A percentile compares a stretch with the other conserved stretches of the same genome.
phyloP scores from a whole-genome alignment of 2,797 vertebrate genomes.

The Malurus splendens region DNA sequence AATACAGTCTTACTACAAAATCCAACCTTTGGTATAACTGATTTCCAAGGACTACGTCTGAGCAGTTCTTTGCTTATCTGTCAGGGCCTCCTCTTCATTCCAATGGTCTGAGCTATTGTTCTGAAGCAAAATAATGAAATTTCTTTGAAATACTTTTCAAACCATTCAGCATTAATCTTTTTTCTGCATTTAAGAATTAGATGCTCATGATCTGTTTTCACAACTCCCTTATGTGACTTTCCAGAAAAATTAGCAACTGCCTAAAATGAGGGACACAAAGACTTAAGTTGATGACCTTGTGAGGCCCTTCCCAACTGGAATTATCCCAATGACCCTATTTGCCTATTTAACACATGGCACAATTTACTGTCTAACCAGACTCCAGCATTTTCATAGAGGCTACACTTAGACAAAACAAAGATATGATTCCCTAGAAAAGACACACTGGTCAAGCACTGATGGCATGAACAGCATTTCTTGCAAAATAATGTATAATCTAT shows the following conservation, averaged over 20 bases:
- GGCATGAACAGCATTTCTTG: not conserved
- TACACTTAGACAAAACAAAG: not conserved
- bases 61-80: not conserved
- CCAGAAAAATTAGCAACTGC: not conserved
- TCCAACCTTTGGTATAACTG: not conserved
- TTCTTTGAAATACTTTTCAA: not conserved
- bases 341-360: not conserved
- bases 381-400: not conserved
- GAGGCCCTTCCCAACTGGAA: not conserved
- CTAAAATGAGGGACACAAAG: not conserved
- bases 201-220: not conserved
- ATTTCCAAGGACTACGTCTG: not conserved
- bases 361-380: not conserved
- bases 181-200: not conserved
- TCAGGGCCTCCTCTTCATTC: not conserved
- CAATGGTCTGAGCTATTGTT: not conserved
- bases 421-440: not conserved
- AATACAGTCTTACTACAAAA: not conserved
- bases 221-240: not conserved
- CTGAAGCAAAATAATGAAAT: not conserved
- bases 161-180: not conserved
- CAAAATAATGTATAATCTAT: not conserved
- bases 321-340: not conserved
- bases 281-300: not conserved
- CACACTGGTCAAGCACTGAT: not conserved